These are phyloP conservation scores for Struthio camelus DNA, from an alignment of 2,113 vertebrate genomes.

Conservation along the genomic window DNA sequence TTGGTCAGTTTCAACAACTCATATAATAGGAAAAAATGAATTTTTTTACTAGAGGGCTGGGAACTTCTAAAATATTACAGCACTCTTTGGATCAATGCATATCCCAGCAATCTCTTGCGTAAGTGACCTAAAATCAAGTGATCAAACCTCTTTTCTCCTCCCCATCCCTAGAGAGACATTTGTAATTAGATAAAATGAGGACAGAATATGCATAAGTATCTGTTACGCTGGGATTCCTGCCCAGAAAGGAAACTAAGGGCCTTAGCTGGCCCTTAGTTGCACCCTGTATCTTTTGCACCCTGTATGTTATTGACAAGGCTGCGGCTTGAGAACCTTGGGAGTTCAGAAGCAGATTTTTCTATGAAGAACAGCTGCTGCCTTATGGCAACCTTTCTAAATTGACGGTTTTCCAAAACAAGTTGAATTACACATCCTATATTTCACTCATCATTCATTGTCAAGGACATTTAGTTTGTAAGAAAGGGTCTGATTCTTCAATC, in stretches of 20 bases:
- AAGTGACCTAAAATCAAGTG: constrained; percentile 75
- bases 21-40: not conserved
- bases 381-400: constrained; percentile 46
- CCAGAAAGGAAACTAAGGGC: constrained; percentile 73
- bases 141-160: constrained; percentile 71
- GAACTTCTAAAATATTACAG: constrained; percentile 44
- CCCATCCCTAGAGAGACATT: constrained; percentile 68
- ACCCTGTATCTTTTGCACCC: constrained; percentile 59
- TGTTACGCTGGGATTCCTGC: constrained; percentile 77
- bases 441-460: not conserved
- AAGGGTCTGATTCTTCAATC: not conserved
- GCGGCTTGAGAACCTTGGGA: not conserved
- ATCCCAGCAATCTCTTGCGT: constrained; percentile 50
- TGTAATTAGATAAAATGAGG: constrained; percentile 81
- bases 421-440: constrained; percentile 17
- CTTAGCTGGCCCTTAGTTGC: constrained; percentile 50
- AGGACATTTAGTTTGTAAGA: constrained; percentile 1
- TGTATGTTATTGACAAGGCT: constrained; percentile 55
- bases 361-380: not conserved
- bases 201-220: constrained; percentile 79
- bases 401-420: constrained; percentile 45
- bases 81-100: constrained; percentile 49
- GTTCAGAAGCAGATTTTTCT: constrained; percentile 18
- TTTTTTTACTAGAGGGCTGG: not conserved
- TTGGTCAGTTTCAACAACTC: not conserved